Evolutionary conservation across 1,140 invertebrate species (phyloP).

Genomic region (Zaprionus kolodkinae): DNA sequence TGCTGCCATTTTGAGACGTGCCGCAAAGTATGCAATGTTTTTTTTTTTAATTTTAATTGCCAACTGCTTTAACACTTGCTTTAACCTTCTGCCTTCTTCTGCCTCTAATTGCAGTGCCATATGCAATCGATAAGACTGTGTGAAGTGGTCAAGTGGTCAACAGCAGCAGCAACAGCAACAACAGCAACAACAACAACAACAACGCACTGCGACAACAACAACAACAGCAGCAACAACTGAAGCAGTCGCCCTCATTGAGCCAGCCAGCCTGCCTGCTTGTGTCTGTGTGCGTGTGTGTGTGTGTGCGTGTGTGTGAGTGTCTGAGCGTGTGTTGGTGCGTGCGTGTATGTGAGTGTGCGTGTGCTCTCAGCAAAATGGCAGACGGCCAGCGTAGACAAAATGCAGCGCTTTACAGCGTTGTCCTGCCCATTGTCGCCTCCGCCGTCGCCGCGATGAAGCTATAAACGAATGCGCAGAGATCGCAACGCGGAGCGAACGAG

Average conservation of each 20-base stretch:
- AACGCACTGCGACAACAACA: slow-evolving; percentile 2
- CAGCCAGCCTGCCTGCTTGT: slow-evolving; percentile 12
- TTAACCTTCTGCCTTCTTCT: neutral
- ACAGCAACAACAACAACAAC: slow-evolving; percentile 32
- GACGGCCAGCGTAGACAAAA: slow-evolving; percentile 46
- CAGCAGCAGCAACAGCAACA: slow-evolving; percentile 35
- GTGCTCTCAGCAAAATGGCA: slow-evolving; percentile 51
- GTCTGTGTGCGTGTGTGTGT: slow-evolving; percentile 35
- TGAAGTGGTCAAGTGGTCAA: slow-evolving; percentile 68
- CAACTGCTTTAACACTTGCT: neutral
- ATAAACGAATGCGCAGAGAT: slow-evolving; percentile 40
- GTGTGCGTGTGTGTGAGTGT: slow-evolving; percentile 10
- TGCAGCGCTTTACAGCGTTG: slow-evolving; percentile 44
- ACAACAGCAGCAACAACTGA: slow-evolving; percentile 7
- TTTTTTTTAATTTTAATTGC: neutral
- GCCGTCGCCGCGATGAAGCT: slow-evolving; percentile 18
- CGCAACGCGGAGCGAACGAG: neutral
- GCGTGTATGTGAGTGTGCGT: slow-evolving; percentile 21
- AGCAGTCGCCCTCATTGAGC: neutral
- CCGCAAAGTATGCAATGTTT: neutral
- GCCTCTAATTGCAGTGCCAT: slow-evolving; percentile 65
- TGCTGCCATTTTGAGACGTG: neutral
- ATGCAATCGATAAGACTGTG: slow-evolving; percentile 80
- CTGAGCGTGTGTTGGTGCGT: slow-evolving; percentile 1
- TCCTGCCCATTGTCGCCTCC: slow-evolving; percentile 3